Percentiles rank a stretch among this genome's conserved stretches.
Conservation (phyloP, 2,797 vertebrate genomes). For the Pseudochirops cupreus region DNA sequence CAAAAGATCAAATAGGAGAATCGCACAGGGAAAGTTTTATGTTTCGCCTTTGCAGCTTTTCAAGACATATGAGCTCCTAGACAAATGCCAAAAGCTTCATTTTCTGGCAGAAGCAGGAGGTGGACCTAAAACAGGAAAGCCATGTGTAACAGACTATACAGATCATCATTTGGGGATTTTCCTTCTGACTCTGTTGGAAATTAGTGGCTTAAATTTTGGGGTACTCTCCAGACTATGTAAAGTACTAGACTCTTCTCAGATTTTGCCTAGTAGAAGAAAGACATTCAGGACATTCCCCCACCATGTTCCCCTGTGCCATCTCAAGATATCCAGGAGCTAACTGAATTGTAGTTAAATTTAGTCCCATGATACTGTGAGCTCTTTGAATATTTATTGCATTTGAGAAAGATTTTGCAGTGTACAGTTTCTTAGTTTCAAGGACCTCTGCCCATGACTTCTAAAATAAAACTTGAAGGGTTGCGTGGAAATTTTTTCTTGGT, state of each 20-base stretch:
- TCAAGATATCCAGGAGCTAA: neutral
- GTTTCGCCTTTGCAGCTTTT: constrained; percentile 79
- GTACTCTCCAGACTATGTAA: constrained; percentile 7
- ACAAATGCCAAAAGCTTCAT: constrained; percentile 64
- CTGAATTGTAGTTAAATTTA: neutral
- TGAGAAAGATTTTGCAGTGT: neutral
- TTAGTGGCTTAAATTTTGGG: constrained; percentile 24
- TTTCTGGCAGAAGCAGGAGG: constrained; percentile 53
- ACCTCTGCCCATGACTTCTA: neutral
- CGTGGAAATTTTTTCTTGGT: neutral
- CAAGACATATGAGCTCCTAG: constrained; percentile 75
- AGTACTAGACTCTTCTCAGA: neutral
- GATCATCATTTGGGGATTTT: neutral
- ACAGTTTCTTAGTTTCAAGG: neutral
- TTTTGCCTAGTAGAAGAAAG: neutral
- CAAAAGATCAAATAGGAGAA: constrained; percentile 82
- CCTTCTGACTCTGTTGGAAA: constrained; percentile 13
- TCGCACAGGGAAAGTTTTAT: constrained; percentile 72
- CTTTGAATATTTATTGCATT: constrained; percentile 5
- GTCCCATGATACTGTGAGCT: neutral
- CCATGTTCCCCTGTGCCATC: neutral
- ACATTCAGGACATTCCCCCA: neutral
- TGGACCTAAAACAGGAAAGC: constrained; percentile 21
- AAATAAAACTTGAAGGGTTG: neutral
- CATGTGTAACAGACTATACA: neutral